phyloP scores from a whole-genome alignment of 1,140 invertebrate genomes.

The Littorina saxatilis region DNA sequence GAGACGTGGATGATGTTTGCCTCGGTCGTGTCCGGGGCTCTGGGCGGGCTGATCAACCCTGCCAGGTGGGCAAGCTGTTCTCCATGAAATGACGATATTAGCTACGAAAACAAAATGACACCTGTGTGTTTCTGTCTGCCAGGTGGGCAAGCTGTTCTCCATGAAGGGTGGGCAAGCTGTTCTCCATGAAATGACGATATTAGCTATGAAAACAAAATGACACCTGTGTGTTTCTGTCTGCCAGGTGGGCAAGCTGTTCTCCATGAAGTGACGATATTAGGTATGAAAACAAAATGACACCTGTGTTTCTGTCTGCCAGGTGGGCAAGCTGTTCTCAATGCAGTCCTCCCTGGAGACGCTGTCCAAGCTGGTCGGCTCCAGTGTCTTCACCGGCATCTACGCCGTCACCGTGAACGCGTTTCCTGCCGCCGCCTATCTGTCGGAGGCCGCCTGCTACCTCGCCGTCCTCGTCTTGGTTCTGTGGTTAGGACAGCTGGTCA shows the following conservation, averaged over 20 bases:
- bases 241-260: neutral
- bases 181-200: neutral
- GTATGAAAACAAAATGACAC: neutral
- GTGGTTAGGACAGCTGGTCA: conserved; percentile 53
- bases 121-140: neutral
- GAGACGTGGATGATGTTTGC: conserved; percentile 72
- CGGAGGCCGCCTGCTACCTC: conserved; percentile 64
- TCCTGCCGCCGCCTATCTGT: conserved; percentile 65
- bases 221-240: neutral
- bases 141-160: neutral
- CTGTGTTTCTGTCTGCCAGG: neutral
- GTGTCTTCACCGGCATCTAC: conserved; percentile 72
- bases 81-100: neutral
- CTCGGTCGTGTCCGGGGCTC: conserved; percentile 64
- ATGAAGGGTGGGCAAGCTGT: neutral
- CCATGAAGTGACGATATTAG: neutral
- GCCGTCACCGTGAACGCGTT: conserved; percentile 64
- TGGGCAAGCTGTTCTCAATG: conserved; percentile 71
- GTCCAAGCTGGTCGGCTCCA: conserved; percentile 68
- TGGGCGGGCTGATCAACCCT: conserved; percentile 68
- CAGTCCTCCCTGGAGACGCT: conserved; percentile 68
- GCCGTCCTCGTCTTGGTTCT: conserved; percentile 52
- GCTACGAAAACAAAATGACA: neutral
- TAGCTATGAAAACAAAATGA: neutral
- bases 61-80: neutral